Evolutionary conservation across 1,140 invertebrate species (phyloP), one percentile per base, ranked within the genome.

Genomic region (Caenorhabditis remanei): DNA sequence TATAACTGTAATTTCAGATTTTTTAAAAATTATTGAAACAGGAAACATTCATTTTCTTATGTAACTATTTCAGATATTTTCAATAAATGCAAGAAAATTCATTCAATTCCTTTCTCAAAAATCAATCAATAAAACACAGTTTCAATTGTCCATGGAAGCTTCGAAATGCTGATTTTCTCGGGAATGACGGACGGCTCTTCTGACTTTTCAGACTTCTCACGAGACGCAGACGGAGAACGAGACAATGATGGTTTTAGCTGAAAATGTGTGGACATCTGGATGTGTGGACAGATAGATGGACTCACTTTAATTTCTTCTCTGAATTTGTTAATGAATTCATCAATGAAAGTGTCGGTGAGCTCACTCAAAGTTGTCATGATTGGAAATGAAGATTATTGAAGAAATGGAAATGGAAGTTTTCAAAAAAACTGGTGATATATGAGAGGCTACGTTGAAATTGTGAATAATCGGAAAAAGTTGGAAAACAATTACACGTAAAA

Each of bases 241-340:
- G 61, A 40, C 32, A 8, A 24, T 9, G 55, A 58, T 19, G 55
- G 21, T 63, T 63, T 40, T 32, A 16, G 21, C 61, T 63, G 61
- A 6, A 24, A 58, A n/a, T 16, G 14, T 16, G 14, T 7, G 14
- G 56, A 58, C 56, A 21, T n/a, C 56, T n/a, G 14, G n/a, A 21
- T 19, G 6, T n/a, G n/a, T 7, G n/a, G n/a, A 58, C 19, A n/a
- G 56, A 58, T n/a, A 8, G n/a, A 58, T n/a, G 8, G 56, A 46
- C 65, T 71, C 19, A 71, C 65, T 19, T 21, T 9, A 6, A 71
- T 46, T 7, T 43, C 40, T 8, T 21, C 65, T 19, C 46, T 71
- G n/a, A 71, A 46, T 46, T 71, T 71, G 16, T 40, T 41, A 46
- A 71, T 43, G 41, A 71, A 71, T 19, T 43, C 40, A 46, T 71